phyloP scores from a whole-genome alignment of 2,888 invertebrate species.

The Nymphalis c-album region DNA sequence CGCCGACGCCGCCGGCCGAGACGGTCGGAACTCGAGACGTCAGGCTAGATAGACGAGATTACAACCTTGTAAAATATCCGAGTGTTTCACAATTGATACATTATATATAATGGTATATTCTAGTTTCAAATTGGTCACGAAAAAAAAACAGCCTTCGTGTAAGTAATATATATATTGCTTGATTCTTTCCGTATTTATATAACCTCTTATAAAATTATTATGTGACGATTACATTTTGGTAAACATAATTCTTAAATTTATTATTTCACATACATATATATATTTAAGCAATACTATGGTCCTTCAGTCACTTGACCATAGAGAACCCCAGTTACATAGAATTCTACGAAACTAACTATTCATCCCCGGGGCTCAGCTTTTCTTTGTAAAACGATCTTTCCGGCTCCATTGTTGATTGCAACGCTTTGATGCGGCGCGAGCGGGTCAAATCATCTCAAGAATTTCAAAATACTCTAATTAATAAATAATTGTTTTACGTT shows the following conservation, averaged over 20 bases:
- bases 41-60: conserved; percentile 14
- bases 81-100: not conserved
- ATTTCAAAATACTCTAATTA: too few relatives aligned
- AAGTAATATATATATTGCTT: too few relatives aligned
- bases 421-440: conserved; percentile 45
- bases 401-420: conserved; percentile 49
- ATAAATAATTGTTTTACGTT: too few relatives aligned
- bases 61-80: conserved; percentile 7
- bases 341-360: conserved; percentile 55
- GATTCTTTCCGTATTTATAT: too few relatives aligned
- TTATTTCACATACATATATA: not conserved
- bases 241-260: not conserved
- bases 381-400: conserved; percentile 59
- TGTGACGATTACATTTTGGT: too few relatives aligned
- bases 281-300: not conserved
- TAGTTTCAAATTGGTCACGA: too few relatives aligned
- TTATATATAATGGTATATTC: not conserved
- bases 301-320: conserved; percentile 39
- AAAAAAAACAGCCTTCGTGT: too few relatives aligned
- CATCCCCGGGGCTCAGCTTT: conserved; percentile 49
- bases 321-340: not conserved
- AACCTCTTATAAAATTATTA: too few relatives aligned
- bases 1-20: conserved; percentile 40
- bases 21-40: conserved; percentile 32
- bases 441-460: not conserved